Percentiles rank a stretch among this genome's conserved stretches.
Conservation (phyloP, 2,888 invertebrate genomes). For the Phaonia tiefii region DNA sequence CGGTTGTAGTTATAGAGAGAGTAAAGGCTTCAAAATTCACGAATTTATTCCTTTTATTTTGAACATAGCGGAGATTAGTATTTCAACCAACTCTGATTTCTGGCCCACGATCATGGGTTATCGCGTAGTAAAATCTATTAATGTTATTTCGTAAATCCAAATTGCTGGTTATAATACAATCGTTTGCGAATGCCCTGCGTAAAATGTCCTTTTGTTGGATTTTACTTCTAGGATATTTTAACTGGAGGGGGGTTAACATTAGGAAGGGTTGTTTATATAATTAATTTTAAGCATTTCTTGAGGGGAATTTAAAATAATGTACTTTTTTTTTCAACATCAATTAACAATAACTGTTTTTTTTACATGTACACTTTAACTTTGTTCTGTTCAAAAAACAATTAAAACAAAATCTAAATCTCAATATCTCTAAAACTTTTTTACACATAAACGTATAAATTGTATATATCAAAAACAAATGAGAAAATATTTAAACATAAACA, state of each 20-base stretch:
- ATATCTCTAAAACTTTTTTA: slow-evolving; percentile 20
- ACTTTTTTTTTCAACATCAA: slow-evolving; percentile 20
- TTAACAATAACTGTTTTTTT: slow-evolving; percentile 35
- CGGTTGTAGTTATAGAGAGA: too few relatives aligned
- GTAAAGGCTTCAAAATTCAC: too few relatives aligned
- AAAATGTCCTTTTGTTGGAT: not conserved
- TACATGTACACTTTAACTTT: slow-evolving; percentile 30
- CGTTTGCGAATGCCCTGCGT: too few relatives aligned
- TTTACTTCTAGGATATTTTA: slow-evolving; percentile 13
- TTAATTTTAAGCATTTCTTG: slow-evolving; percentile 11
- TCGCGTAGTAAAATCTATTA: too few relatives aligned
- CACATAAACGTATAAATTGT: slow-evolving; percentile 16
- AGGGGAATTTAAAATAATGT: slow-evolving; percentile 12
- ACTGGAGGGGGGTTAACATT: slow-evolving; percentile 29
- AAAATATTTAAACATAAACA: slow-evolving; percentile 9
- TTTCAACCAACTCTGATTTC: too few relatives aligned
- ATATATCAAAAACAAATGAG: too few relatives aligned
- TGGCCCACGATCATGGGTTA: too few relatives aligned
- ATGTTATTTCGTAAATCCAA: too few relatives aligned
- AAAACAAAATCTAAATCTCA: slow-evolving; percentile 22
- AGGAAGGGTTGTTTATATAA: slow-evolving; percentile 13
- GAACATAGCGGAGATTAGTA: too few relatives aligned
- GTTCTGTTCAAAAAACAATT: slow-evolving; percentile 10
- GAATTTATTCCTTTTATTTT: too few relatives aligned
- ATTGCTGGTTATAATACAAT: too few relatives aligned